phyloP scores from a whole-genome alignment of 2,797 vertebrate genomes.

The Mus minutoides region DNA sequence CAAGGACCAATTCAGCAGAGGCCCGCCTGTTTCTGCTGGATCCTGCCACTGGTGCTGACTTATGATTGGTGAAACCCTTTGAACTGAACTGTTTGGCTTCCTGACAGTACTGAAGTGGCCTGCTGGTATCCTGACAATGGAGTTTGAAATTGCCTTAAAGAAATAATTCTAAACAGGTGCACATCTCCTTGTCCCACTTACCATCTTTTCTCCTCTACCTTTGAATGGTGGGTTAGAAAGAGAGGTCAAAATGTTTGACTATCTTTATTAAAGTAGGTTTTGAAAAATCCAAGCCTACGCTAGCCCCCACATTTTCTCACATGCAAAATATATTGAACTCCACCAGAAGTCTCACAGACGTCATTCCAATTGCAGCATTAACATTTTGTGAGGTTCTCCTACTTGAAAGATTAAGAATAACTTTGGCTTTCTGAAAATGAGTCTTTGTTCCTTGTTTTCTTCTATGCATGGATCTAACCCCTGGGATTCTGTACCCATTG shows the following conservation, averaged over 20 bases:
- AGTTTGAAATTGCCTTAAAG: neutral
- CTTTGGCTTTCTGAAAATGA: neutral
- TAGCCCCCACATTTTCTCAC: neutral
- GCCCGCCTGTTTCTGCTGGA: neutral
- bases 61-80: neutral
- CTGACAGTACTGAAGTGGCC: neutral
- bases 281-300: neutral
- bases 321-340: neutral
- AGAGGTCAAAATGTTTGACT: neutral
- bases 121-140: neutral
- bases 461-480: neutral
- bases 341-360: neutral
- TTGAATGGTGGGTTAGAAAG: neutral
- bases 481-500: neutral
- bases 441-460: constrained; percentile 22
- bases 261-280: neutral
- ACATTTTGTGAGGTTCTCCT: neutral
- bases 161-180: neutral
- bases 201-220: neutral
- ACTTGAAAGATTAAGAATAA: neutral
- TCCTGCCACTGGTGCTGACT: neutral
- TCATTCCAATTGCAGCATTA: neutral
- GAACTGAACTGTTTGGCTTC: neutral
- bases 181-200: neutral
- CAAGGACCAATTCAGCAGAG: neutral